Base-by-base conservation (phyloP, 2,113 vertebrate species). In the Pseudorectes ferrugineus region DNA sequence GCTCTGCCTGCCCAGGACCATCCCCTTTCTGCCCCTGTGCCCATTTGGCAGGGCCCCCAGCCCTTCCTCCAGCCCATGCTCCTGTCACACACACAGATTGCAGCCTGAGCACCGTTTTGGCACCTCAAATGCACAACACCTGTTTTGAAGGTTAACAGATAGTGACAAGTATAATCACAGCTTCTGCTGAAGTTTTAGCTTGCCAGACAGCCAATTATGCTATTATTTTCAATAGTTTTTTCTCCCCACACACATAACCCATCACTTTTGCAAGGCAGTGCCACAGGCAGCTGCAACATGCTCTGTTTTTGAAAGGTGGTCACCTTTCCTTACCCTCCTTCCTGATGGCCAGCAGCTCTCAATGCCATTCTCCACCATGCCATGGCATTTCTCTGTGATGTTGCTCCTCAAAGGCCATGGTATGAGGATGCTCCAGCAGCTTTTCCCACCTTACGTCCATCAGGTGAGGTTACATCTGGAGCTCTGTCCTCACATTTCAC, bases 141-240 rank as follows among this genome's bases (percentile, higher is more conserved):
- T 96, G 95, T 90, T 96, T 78, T 71, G 95, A 89, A 95, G 93
- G 93, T 89, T 95, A 95, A 95, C 87, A 79, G 89, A 92, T 29
- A 94, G 92, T 79, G 95, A 94, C 94, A 95, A 91, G 78, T 70
- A 88, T 76, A 87, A 93, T 74, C 77, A 76, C 89, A 77, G 74
- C 51, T 85, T 68, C 89, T 82, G 81, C 92, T 94, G 89, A 79
- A 92, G 92, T 68, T 94, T 76, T 68, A 76, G 52, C 65, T 48
- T 91, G 87, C 74, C 93, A 92, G 89, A 52, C 88, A 87, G 59
- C 7, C 74, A 72, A 57, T 82, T 85, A 46, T 28, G 31, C 43
- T 49, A 43, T 67, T 81, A 66, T 77, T 93, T 88, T 72, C 8
- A 0, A 33, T 24, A 40, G 6, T 6, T 77, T 75, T 77, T 72